These are phyloP conservation scores for Schizaphis graminum DNA, from an alignment of 2,888 invertebrate genomes.

Conservation along the genomic window DNA sequence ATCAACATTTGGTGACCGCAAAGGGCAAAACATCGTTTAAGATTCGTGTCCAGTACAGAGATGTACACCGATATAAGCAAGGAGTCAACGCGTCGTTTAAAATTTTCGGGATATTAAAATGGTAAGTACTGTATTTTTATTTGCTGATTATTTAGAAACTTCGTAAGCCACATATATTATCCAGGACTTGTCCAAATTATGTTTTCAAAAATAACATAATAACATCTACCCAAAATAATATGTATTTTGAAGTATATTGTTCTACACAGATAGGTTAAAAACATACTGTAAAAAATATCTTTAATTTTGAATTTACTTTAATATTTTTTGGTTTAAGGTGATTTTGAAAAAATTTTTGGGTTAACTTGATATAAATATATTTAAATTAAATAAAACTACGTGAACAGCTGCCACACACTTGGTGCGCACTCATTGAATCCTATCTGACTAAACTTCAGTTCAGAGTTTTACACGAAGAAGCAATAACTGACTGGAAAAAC, in stretches of 20 bases:
- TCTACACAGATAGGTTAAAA: background rate
- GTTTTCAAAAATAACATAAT: too few species aligned
- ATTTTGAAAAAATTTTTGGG: background rate
- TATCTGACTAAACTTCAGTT: too few species aligned
- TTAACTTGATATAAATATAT: too few species aligned
- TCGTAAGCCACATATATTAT: background rate
- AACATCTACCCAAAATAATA: too few species aligned
- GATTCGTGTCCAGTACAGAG: background rate
- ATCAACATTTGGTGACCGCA: background rate
- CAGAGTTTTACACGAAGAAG: too few species aligned
- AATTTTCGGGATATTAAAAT: background rate
- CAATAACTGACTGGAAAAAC: too few species aligned
- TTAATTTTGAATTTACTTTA: background rate
- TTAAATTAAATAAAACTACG: too few species aligned
- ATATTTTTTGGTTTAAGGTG: background rate
- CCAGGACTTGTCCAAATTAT: too few species aligned
- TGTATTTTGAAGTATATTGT: too few species aligned
- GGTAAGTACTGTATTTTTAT: background rate
- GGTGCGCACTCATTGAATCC: too few species aligned
- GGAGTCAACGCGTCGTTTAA: background rate
- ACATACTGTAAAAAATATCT: background rate
- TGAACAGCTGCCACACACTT: too few species aligned
- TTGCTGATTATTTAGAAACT: background rate
- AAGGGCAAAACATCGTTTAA: background rate
- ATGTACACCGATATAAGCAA: background rate